Percentiles rank a stretch among this genome's conserved stretches.
These are phyloP conservation scores for Baryphthengus martii DNA, from an alignment of 2,113 vertebrate species.

Conservation along the genomic window DNA sequence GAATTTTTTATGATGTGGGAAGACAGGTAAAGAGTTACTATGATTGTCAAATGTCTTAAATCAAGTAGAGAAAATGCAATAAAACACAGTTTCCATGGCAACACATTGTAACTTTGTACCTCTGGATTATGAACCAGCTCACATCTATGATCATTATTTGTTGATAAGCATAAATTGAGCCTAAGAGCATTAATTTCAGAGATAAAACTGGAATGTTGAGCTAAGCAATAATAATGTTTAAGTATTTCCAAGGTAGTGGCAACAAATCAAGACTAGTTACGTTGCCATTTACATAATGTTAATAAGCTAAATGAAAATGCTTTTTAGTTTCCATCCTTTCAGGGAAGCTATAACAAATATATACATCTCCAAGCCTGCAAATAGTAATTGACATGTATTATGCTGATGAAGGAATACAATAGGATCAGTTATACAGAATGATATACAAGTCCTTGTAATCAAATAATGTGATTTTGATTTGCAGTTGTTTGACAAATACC, in stretches of 20 bases:
- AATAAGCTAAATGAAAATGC: slow-evolving; percentile 48
- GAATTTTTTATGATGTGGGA: slow-evolving; percentile 63
- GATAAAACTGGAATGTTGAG: slow-evolving; percentile 65
- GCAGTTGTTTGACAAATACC: background rate
- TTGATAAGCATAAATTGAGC: slow-evolving; percentile 78
- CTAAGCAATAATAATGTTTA: slow-evolving; percentile 69
- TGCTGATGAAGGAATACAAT: background rate
- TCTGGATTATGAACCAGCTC: slow-evolving; percentile 77
- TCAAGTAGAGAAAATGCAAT: slow-evolving; percentile 70
- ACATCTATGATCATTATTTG: slow-evolving; percentile 79
- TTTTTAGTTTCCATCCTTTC: slow-evolving; percentile 36
- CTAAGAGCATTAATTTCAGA: slow-evolving; percentile 77
- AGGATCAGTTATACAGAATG: background rate
- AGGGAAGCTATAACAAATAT: background rate
- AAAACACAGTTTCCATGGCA: slow-evolving; percentile 76
- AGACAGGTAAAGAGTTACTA: slow-evolving; percentile 75
- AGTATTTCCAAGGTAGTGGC: slow-evolving; percentile 37
- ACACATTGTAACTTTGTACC: slow-evolving; percentile 77
- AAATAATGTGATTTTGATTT: background rate
- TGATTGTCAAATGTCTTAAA: slow-evolving; percentile 78
- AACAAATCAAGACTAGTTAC: slow-evolving; percentile 55
- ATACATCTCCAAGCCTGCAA: background rate
- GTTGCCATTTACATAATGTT: slow-evolving; percentile 53
- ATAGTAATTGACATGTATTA: background rate
- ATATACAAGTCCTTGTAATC: background rate